phyloP scores from a whole-genome alignment of 1,140 invertebrate genomes.

The Wasmannia auropunctata region DNA sequence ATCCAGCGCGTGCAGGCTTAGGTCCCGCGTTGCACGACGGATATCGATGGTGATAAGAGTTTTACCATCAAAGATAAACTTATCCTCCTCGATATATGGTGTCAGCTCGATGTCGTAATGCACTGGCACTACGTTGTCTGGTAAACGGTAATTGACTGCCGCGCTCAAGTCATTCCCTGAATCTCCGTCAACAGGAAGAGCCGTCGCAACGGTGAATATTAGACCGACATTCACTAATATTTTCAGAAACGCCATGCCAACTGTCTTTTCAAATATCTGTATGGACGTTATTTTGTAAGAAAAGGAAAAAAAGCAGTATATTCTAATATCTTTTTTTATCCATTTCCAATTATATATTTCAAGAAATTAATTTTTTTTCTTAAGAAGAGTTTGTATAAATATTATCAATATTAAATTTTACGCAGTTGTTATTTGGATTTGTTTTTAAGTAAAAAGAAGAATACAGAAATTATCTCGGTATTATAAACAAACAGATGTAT shows the following conservation, averaged over 20 bases:
- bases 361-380: background rate
- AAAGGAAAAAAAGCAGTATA: background rate
- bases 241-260: background rate
- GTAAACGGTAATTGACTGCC: constrained; percentile 51
- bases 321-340: background rate
- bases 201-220: background rate
- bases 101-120: constrained; percentile 65
- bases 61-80: constrained; percentile 72
- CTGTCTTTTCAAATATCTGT: background rate
- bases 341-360: background rate
- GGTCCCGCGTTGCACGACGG: constrained; percentile 38
- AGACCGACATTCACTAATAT: background rate
- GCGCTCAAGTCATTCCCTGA: background rate
- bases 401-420: background rate
- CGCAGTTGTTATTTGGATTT: background rate
- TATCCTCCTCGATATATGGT: constrained; percentile 60
- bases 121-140: constrained; percentile 50
- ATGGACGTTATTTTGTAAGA: background rate
- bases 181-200: background rate
- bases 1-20: constrained; percentile 58
- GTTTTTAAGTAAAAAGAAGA: background rate
- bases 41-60: constrained; percentile 61
- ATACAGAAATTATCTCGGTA: background rate
- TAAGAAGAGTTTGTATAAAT: background rate
- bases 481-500: background rate